phyloP scores from a whole-genome alignment of 2,113 vertebrate species.

The Pteropus alecto region DNA sequence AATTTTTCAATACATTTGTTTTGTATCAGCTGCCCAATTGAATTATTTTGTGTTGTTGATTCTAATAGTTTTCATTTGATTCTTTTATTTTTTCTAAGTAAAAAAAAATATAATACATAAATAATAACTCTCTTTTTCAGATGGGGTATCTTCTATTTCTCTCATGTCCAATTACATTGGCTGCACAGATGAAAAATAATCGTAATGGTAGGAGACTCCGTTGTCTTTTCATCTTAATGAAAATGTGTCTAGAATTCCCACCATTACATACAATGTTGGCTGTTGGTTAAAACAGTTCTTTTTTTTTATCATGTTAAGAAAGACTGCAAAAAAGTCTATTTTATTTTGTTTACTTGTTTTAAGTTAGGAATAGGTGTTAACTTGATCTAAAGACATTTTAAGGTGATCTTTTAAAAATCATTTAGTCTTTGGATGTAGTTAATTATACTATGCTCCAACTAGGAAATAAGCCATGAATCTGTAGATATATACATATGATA shows the following conservation, averaged over 20 bases:
- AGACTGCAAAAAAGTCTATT: not conserved
- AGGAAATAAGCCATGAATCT: not conserved
- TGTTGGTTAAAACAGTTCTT: not conserved
- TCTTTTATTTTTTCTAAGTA: not conserved
- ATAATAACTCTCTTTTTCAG: not conserved
- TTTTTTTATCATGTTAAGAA: not conserved
- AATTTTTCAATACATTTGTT: not conserved
- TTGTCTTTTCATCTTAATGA: not conserved
- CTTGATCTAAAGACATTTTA: not conserved
- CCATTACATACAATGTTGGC: not conserved
- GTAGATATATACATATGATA: not conserved
- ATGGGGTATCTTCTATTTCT: not conserved
- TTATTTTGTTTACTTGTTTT: not conserved
- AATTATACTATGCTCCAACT: not conserved
- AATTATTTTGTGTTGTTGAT: conserved; percentile 38
- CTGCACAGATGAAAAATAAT: not conserved
- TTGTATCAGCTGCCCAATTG: not conserved
- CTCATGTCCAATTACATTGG: not conserved
- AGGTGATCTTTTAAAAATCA: not conserved
- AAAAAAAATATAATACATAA: not conserved
- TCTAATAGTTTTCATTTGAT: conserved; percentile 22
- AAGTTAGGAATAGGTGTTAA: not conserved
- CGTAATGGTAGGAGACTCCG: not conserved
- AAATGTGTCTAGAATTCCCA: not conserved
- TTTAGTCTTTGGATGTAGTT: not conserved